Conservation (phyloP, 2,797 vertebrate genomes). For the Amblyraja radiata region DNA sequence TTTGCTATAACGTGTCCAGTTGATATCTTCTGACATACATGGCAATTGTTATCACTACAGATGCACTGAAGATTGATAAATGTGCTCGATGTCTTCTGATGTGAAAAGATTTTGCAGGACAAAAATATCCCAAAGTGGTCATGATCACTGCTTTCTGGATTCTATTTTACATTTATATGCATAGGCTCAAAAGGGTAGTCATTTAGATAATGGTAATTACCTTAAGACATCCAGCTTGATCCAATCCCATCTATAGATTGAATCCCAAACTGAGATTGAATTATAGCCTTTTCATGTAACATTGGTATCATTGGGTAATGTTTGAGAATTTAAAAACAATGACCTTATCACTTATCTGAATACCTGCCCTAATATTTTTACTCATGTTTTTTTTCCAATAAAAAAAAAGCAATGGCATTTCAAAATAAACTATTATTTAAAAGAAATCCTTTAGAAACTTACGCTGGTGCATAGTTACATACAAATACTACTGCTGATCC, state of each 20-base stretch:
- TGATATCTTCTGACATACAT: background rate
- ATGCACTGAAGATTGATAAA: background rate
- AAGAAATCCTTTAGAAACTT: background rate
- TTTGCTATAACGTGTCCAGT: background rate
- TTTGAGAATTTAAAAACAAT: background rate
- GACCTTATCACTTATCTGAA: background rate
- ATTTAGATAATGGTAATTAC: background rate
- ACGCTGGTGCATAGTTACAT: conserved; percentile 29
- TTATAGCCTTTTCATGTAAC: background rate
- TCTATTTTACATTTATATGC: no score
- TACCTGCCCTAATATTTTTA: background rate
- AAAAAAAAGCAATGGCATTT: background rate
- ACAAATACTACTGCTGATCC: background rate
- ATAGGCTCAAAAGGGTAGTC: background rate
- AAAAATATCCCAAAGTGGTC: background rate
- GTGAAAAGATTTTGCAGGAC: background rate
- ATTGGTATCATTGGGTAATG: background rate
- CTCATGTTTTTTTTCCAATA: background rate
- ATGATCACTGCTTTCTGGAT: no score
- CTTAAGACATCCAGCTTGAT: background rate
- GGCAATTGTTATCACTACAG: background rate
- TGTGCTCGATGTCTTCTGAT: background rate
- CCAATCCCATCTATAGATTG: background rate
- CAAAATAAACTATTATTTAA: background rate
- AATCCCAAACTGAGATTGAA: background rate